Evolutionary conservation across 2,113 vertebrate genomes (phyloP), one percentile per base, ranked within the genome.

Genomic region (Loxodonta africana): DNA sequence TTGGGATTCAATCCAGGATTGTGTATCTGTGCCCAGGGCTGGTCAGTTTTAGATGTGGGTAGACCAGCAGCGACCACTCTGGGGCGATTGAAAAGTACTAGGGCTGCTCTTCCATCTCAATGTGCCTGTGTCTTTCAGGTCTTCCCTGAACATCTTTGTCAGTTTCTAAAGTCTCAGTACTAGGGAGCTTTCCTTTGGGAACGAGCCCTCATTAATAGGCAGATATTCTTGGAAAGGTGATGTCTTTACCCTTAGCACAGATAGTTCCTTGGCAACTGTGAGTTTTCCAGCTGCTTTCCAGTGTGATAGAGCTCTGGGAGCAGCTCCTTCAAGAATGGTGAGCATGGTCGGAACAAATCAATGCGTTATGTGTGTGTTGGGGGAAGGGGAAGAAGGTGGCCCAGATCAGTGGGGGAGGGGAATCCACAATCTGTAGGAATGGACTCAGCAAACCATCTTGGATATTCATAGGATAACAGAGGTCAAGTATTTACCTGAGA

Each of bases 321-420:
- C 83, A 37, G 28, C 23, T 30, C 53, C 37, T 74, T 88, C 3
- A 10, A 48, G 81, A 51, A 10, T 8, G 33, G n/a, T 2, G 26
- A 23, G 2, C 1, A 0, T 4, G 5, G 28, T 10, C 5, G 83
- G 33, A 53, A 5, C 17, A 2, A 5, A 0, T 8, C 26, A 15
- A 67, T 7, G 46, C 73, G 57, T 46, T 48, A 48, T 48, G 10
- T 7, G 65, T 11, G n/a, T 26, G 7, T 1, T 1, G 5, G 37
- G 33, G 37, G 12, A 60, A 28, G 28, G 63, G 57, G 69, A 10
- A 46, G 48, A 44, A 17, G 92, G 17, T 33, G 65, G 20, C 78
- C 51, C 11, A 23, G 21, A 3, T 60, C 33, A 6, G n/a, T n/a
- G 46, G 30, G n/a, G 21, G 30, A 10, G 33, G 17, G 51, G 5